Evolutionary conservation across 2,797 vertebrate genomes (phyloP).

Genomic region (Coracias cyanogaster): DNA sequence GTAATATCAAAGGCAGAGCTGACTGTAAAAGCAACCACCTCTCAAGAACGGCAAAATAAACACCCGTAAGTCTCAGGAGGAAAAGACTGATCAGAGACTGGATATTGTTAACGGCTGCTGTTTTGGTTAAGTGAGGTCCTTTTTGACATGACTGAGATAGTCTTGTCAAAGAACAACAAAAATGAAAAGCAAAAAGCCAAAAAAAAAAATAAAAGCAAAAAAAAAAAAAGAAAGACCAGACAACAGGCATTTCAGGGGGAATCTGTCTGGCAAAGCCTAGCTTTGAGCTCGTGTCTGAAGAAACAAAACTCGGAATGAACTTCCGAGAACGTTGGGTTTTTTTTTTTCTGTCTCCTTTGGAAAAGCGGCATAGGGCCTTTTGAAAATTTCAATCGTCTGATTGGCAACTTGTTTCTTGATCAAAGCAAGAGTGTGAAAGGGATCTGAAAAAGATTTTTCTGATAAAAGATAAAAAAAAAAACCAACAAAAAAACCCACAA

Average conservation of each 20-base stretch:
- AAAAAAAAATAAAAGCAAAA: background rate
- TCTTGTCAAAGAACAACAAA: constrained; percentile 59
- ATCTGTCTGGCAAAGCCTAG: constrained; percentile 7
- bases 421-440: constrained; percentile 28
- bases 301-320: background rate
- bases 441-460: background rate
- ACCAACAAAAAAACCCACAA: background rate
- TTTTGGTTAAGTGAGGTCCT: constrained; percentile 37
- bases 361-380: background rate
- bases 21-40: constrained; percentile 57
- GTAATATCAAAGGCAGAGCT: constrained; percentile 64
- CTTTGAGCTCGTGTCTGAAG: constrained; percentile 35
- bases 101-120: constrained; percentile 45
- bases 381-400: background rate
- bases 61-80: constrained; percentile 22
- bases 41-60: constrained; percentile 70
- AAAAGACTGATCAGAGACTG: constrained; percentile 45
- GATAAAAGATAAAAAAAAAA: background rate
- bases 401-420: constrained; percentile 17
- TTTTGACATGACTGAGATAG: constrained; percentile 63
- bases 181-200: constrained; percentile 2
- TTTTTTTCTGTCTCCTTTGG: background rate
- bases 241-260: background rate
- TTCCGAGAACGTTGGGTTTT: background rate
- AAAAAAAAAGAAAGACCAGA: background rate